Conservation (phyloP, 2,113 vertebrate genomes). For the Thomomys bottae region DNA sequence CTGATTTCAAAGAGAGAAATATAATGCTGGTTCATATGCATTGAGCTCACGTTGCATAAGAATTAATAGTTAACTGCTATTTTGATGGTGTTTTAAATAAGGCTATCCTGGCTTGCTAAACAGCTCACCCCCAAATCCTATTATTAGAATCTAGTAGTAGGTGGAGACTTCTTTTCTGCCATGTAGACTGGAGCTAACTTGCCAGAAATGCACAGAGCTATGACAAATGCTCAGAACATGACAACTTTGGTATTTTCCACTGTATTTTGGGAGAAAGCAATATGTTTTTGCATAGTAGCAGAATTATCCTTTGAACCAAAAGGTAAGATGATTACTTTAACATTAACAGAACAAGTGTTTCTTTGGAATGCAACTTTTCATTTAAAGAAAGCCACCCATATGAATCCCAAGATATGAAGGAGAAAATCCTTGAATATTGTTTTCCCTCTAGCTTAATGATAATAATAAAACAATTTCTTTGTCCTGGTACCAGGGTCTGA, state of each 20-base stretch:
- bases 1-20: not conserved
- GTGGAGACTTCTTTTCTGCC: conserved; percentile 63
- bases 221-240: conserved; percentile 13
- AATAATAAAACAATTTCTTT: not conserved
- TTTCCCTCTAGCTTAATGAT: not conserved
- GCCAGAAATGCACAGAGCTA: conserved; percentile 10
- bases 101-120: conserved; percentile 32
- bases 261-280: not conserved
- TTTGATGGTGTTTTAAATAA: conserved; percentile 43
- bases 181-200: conserved; percentile 42
- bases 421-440: not conserved
- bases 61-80: conserved; percentile 5
- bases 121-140: conserved; percentile 56
- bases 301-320: not conserved
- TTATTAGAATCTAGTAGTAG: conserved; percentile 68
- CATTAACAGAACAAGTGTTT: not conserved
- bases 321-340: not conserved
- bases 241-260: conserved; percentile 42
- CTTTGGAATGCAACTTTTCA: not conserved
- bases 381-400: not conserved
- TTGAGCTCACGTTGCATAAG: not conserved
- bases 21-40: not conserved
- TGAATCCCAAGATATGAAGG: not conserved
- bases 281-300: not conserved
- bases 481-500: too few relatives aligned